Conservation (phyloP, 2,888 invertebrate genomes). For the Biston betularia region DNA sequence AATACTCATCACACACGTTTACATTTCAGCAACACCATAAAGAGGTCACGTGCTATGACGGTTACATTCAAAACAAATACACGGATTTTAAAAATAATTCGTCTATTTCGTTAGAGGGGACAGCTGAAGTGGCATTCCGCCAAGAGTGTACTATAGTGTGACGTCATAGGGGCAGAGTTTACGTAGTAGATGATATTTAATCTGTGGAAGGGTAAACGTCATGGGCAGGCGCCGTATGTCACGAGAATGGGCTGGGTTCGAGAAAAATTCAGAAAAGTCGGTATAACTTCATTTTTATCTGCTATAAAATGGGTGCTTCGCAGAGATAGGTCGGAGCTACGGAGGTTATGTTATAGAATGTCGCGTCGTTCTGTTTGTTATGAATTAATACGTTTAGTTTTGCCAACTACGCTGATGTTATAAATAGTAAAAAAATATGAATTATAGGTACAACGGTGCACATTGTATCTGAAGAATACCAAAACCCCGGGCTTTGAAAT, state of each 20-base stretch:
- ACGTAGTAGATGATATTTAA: not conserved
- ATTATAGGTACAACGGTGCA: no score
- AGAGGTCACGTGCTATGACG: constrained; percentile 62
- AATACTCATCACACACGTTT: constrained; percentile 29
- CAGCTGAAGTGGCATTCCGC: constrained; percentile 77
- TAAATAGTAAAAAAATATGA: no score
- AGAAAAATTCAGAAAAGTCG: constrained; percentile 18
- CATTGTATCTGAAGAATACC: no score
- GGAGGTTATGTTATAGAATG: not conserved
- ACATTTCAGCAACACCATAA: constrained; percentile 38
- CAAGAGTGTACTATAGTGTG: constrained; percentile 53
- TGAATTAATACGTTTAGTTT: no score
- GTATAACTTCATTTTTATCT: constrained; percentile 18
- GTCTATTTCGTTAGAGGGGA: constrained; percentile 59
- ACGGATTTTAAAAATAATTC: constrained; percentile 77
- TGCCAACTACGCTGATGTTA: no score
- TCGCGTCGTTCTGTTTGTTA: not conserved
- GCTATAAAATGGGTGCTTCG: constrained; percentile 13
- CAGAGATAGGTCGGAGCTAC: constrained; percentile 3
- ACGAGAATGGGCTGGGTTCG: constrained; percentile 27
- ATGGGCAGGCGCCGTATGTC: constrained; percentile 46
- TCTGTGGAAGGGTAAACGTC: constrained; percentile 38
- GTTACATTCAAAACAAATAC: constrained; percentile 80
- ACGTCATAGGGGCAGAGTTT: constrained; percentile 40
- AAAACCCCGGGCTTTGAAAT: no score